phyloP scores from a whole-genome alignment of 2,797 vertebrate genomes.

The Trichosurus vulpecula region DNA sequence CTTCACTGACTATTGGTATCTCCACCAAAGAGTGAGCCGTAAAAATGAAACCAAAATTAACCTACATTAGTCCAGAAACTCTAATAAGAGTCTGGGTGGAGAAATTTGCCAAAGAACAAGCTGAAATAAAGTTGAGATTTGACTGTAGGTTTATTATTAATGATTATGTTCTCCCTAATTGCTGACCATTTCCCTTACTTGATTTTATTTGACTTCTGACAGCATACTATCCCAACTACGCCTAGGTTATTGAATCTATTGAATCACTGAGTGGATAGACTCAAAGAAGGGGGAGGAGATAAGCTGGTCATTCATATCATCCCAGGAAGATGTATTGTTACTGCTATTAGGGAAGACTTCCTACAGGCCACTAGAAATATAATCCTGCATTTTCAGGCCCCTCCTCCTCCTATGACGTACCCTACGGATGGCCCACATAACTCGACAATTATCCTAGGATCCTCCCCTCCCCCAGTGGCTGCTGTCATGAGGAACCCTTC shows the following conservation, averaged over 20 bases:
- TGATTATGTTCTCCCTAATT: neutral
- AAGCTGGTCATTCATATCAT: neutral
- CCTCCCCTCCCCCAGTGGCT: neutral
- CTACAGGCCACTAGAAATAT: too few relatives aligned
- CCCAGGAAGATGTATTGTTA: neutral
- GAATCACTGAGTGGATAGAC: neutral
- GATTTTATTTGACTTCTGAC: neutral
- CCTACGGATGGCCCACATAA: neutral
- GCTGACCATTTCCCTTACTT: neutral
- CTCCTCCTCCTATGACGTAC: too few relatives aligned
- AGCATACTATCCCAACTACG: neutral
- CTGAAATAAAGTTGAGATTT: neutral
- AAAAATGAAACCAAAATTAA: fast-evolving
- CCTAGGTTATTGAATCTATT: neutral
- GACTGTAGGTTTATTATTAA: neutral
- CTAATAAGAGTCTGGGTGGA: neutral
- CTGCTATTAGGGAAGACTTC: fast-evolving
- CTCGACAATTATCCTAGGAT: neutral
- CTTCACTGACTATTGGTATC: neutral
- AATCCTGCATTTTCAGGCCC: neutral
- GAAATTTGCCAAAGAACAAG: neutral
- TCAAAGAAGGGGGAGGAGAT: neutral
- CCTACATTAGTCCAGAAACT: too few relatives aligned
- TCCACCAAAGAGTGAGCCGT: neutral
- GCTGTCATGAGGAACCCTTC: neutral